Evolutionary conservation across 2,113 vertebrate species (phyloP), one percentile per base, ranked within the genome.

Genomic region (Phylloscopus whistleri): DNA sequence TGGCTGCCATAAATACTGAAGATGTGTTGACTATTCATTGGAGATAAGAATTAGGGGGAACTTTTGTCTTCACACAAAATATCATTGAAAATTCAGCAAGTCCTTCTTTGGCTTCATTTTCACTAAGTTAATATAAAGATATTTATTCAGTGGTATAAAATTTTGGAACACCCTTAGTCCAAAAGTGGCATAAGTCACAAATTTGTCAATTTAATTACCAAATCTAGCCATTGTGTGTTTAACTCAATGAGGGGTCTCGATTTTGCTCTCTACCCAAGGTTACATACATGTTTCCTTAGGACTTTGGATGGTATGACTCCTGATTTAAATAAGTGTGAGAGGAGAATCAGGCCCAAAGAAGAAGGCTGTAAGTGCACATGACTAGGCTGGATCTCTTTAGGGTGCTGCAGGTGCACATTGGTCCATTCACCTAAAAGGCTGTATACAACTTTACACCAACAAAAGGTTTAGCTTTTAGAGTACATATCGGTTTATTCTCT

Each of bases 391-490:
- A 86, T 48, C 30, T 63, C 41, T 64, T 66, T n/a, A 87, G 62
- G 39, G 7, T 81, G 18, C 13, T 62, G 18, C 6, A 53, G 39
- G 14, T 51, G 18, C 69, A 24, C n/a, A 6, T 27, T 30, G 28
- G 27, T 75, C 46, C 87, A 30, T 55, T 86, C 59, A 81, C 22
- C 62, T 95, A 28, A 74, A 70, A 46, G 41, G 20, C 16, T 92
- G 21, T 58, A n/a, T 44, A 53, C 18, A 59, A 28, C 74, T 94
- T 85, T 91, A 59, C 56, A 74, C 39, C 43, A 68, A 37, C 31
- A 67, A 66, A 84, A 85, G 26, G 43, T 56, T 87, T 62, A 39
- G 49, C 49, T 95, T 70, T 87, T 55, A 74, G 82, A 67, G 31
- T 13, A 35, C 26, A 20, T 52, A 53, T 16, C 13, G 6, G 52